Percentiles rank a stretch among this genome's conserved stretches.
Evolutionary conservation across 1,140 invertebrate species (phyloP).

Genomic region (Grapholita molesta): DNA sequence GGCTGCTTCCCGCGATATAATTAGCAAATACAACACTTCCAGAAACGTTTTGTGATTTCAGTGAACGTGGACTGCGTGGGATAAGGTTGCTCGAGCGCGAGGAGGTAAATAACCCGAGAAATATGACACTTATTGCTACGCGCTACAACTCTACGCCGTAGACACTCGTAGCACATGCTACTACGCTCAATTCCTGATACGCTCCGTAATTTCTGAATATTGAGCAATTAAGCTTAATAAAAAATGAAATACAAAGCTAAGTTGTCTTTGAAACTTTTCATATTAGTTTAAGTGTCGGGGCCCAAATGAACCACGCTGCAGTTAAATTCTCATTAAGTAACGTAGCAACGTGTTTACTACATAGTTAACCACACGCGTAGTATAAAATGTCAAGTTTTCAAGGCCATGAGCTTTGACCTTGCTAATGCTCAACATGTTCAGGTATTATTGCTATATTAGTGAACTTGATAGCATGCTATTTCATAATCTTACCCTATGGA

Average conservation of each 20-base stretch:
- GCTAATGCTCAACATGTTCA: background rate
- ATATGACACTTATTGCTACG: constrained; percentile 52
- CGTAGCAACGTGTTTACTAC: constrained; percentile 44
- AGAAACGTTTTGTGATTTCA: background rate
- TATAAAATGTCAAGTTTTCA: constrained; percentile 8
- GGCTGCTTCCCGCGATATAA: background rate
- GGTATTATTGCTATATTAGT: background rate
- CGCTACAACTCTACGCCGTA: constrained; percentile 45
- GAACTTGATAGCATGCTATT: background rate
- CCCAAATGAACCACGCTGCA: background rate
- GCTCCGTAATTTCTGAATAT: background rate
- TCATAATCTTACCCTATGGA: constrained; percentile 54
- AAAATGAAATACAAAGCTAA: background rate
- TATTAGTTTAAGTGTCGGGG: background rate
- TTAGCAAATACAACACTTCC: background rate
- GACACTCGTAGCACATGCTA: constrained; percentile 20
- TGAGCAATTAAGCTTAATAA: background rate
- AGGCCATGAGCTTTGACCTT: constrained; percentile 5
- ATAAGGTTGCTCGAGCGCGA: background rate
- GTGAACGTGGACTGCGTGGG: background rate
- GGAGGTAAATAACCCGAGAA: constrained; percentile 38
- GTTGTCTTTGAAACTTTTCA: background rate
- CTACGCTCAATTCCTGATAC: constrained; percentile 21
- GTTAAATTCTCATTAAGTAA: constrained; percentile 1
- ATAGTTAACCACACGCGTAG: constrained; percentile 38